Percentiles rank a stretch among this genome's conserved stretches.
These are phyloP conservation scores for Petaurus breviceps DNA, from an alignment of 2,113 vertebrate species.

Conservation along the genomic window DNA sequence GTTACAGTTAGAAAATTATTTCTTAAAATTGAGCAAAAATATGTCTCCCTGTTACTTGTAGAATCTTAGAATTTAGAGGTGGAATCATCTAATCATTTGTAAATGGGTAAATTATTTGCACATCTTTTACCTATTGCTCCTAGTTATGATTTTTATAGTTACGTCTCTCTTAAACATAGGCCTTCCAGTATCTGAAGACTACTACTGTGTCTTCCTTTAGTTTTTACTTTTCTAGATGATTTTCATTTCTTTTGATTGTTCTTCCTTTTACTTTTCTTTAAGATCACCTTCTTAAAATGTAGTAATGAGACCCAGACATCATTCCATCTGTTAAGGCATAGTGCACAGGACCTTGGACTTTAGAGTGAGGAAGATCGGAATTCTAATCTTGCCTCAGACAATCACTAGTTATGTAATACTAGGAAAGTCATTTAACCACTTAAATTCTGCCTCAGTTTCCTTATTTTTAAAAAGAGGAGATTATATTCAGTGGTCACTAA, in stretches of 20 bases:
- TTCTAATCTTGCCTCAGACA: background rate
- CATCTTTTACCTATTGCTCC: background rate
- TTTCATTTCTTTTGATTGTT: background rate
- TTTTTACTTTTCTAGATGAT: background rate
- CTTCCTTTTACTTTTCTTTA: background rate
- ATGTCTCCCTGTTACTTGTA: background rate
- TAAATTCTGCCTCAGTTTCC: background rate
- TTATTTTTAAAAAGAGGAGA: background rate
- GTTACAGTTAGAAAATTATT: background rate
- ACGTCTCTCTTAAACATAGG: background rate
- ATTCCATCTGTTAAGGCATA: background rate
- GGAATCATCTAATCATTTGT: background rate
- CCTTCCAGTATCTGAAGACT: background rate
- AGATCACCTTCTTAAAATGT: background rate
- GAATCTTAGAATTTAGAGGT: background rate
- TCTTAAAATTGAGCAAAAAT: background rate
- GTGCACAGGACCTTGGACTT: background rate
- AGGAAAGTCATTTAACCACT: background rate
- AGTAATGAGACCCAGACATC: background rate
- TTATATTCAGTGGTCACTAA: background rate
- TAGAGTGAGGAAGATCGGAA: background rate
- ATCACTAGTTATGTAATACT: background rate
- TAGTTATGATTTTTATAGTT: background rate
- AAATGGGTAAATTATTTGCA: background rate
- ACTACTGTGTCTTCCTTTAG: background rate